Percentiles rank a stretch among this genome's conserved stretches.
Conservation (phyloP, 2,888 invertebrate species). For the Eilema griseolum region DNA sequence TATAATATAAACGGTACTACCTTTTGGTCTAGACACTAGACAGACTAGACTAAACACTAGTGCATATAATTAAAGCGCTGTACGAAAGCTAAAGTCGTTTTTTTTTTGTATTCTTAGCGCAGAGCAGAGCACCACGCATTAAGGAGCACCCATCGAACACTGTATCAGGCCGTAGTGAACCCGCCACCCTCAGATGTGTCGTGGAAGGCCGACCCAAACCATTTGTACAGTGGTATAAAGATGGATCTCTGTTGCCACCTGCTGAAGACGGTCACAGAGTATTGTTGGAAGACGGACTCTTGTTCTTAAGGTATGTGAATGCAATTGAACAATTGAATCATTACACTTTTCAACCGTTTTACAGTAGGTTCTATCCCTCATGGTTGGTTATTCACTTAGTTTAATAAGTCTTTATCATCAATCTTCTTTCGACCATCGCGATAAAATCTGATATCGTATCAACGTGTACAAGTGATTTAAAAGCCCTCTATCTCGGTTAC, state of each 20-base stretch:
- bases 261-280: constrained; percentile 96
- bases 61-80: too few species aligned
- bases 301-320: constrained; percentile 91
- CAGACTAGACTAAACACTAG: too few species aligned
- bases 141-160: constrained; percentile 99
- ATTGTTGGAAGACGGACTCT: constrained; percentile 95
- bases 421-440: background rate
- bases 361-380: too few species aligned
- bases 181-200: constrained; percentile 98
- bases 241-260: constrained; percentile 93
- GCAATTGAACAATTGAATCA: too few species aligned
- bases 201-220: constrained; percentile 98
- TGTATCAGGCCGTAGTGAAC: constrained; percentile 98
- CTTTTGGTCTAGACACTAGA: too few species aligned
- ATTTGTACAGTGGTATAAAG: constrained; percentile 96
- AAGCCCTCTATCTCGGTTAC: background rate
- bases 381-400: background rate
- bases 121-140: constrained; percentile 96
- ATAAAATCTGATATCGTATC: rapidly evolving
- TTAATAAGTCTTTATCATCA: background rate
- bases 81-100: background rate
- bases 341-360: too few species aligned
- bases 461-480: background rate
- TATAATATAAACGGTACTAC: too few species aligned
- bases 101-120: constrained; percentile 85